Evolutionary conservation across 2,797 vertebrate genomes (phyloP).

Genomic region (Propithecus perrieri): DNA sequence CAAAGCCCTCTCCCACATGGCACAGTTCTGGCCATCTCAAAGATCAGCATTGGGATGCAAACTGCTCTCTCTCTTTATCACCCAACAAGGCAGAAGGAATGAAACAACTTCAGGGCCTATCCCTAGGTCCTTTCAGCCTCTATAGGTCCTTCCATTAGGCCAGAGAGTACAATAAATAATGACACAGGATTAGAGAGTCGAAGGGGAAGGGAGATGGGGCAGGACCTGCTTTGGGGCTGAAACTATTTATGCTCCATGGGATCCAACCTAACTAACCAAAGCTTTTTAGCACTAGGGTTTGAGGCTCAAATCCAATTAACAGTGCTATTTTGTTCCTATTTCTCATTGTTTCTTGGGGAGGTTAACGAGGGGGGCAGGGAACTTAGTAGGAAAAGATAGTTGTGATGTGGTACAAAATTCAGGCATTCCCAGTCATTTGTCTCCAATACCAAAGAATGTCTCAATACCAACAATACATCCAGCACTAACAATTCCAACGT

Average conservation of each 20-base stretch:
- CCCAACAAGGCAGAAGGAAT: background rate
- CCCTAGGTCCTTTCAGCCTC: background rate
- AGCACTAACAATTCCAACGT: background rate
- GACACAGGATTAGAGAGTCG: background rate
- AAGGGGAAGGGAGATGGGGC: fast-evolving
- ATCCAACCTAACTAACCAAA: background rate
- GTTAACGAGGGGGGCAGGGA: fast-evolving
- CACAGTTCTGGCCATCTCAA: background rate
- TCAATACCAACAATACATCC: background rate
- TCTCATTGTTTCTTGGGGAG: background rate
- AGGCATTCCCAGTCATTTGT: background rate
- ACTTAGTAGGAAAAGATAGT: background rate
- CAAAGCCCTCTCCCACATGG: background rate
- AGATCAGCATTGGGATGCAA: background rate
- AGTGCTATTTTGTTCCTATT: background rate
- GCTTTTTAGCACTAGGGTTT: background rate
- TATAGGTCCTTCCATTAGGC: background rate
- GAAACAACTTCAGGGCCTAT: background rate
- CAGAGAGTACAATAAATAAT: background rate
- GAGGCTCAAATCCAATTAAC: background rate
- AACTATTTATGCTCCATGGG: background rate
- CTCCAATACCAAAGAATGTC: background rate
- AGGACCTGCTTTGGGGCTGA: background rate
- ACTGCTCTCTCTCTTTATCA: background rate
- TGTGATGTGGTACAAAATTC: background rate